A percentile compares a stretch with the other conserved stretches of the same genome.
phyloP scores from a whole-genome alignment of 2,113 vertebrate genomes.

The Istiophorus platypterus region DNA sequence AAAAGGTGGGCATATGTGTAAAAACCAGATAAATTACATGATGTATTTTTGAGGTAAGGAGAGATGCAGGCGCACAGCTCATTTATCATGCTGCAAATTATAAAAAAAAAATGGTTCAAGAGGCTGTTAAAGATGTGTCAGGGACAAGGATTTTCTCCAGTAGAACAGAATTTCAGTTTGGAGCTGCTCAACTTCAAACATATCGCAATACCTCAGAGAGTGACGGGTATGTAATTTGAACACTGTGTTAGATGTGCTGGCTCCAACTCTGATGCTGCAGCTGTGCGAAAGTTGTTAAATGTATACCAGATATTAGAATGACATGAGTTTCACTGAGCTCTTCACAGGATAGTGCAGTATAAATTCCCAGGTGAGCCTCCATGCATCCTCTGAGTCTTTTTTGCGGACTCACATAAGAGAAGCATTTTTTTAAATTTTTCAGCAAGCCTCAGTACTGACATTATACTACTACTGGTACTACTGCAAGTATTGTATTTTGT shows the following conservation, averaged over 20 bases:
- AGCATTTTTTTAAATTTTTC: too few relatives aligned
- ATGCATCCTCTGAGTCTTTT: slow-evolving; percentile 41
- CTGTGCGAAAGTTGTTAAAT: slow-evolving; percentile 60
- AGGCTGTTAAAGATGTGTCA: slow-evolving; percentile 64
- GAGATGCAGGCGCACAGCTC: slow-evolving; percentile 32
- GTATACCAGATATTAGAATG: slow-evolving; percentile 61
- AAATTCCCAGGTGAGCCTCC: slow-evolving; percentile 49
- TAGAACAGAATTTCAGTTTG: slow-evolving; percentile 69
- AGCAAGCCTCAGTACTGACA: slow-evolving; percentile 7
- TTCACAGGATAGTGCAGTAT: slow-evolving; percentile 33
- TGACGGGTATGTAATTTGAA: slow-evolving; percentile 65
- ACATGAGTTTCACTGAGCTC: slow-evolving; percentile 46
- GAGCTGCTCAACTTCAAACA: slow-evolving; percentile 71
- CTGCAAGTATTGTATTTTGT: not conserved
- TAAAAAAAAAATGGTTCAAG: slow-evolving; percentile 51
- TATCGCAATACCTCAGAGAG: slow-evolving; percentile 62
- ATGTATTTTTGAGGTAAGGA: slow-evolving; percentile 39
- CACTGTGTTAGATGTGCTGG: slow-evolving; percentile 59
- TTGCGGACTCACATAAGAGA: too few relatives aligned
- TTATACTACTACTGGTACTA: slow-evolving; percentile 14
- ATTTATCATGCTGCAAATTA: slow-evolving; percentile 54
- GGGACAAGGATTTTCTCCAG: slow-evolving; percentile 66
- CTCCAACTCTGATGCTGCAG: slow-evolving; percentile 53
- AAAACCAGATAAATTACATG: slow-evolving; percentile 61
- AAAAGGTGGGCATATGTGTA: slow-evolving; percentile 57